A percentile compares a stretch with the other conserved stretches of the same genome.
Conservation (phyloP, 2,888 invertebrate species). For the Ophioninae sp. region DNA sequence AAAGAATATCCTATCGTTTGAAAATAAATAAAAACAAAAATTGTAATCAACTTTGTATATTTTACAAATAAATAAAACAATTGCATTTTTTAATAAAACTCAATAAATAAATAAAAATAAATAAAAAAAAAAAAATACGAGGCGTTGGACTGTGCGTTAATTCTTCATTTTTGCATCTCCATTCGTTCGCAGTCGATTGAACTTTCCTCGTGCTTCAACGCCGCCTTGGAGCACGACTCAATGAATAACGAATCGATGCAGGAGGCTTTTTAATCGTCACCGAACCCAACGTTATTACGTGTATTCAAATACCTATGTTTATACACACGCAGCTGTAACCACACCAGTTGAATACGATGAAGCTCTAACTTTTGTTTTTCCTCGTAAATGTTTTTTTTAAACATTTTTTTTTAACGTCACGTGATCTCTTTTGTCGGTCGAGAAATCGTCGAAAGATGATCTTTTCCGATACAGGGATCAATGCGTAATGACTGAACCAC, state of each 20-base stretch:
- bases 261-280: background rate
- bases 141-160: slow-evolving; percentile 38
- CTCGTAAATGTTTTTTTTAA: background rate
- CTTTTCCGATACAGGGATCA: slow-evolving; percentile 13
- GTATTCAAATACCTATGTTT: background rate
- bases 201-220: slow-evolving; percentile 24
- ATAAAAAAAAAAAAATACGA: background rate
- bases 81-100: too few species aligned
- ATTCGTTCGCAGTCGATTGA: slow-evolving; percentile 19
- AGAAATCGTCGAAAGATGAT: slow-evolving; percentile 58
- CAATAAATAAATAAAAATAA: background rate
- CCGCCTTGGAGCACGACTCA: background rate
- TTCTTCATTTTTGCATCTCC: slow-evolving; percentile 32
- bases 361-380: background rate
- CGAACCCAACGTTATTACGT: background rate
- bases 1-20: too few species aligned
- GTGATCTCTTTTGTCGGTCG: slow-evolving; percentile 30
- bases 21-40: too few species aligned
- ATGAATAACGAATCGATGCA: slow-evolving; percentile 24
- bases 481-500: background rate
- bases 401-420: background rate
- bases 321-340: too few species aligned
- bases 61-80: too few species aligned
- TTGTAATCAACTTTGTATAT: too few species aligned
- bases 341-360: background rate